A percentile compares a stretch with the other conserved stretches of the same genome.
Conservation (phyloP, 1,140 invertebrate genomes). For the Matsumurasca onukii region DNA sequence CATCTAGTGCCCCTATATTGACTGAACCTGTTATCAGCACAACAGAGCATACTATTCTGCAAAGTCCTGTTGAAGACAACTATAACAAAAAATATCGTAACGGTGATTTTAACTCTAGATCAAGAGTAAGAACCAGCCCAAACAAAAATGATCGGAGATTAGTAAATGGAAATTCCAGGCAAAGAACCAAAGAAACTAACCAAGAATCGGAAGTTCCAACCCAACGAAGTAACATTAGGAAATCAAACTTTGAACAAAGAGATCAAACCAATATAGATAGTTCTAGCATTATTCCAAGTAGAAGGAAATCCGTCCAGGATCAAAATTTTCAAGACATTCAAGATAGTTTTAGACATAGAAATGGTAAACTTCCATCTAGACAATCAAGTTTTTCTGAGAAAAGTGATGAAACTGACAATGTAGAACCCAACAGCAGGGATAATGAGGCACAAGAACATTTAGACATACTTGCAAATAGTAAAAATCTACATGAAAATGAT, state of each 20-base stretch:
- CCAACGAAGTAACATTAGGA: neutral
- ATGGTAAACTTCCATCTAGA: neutral
- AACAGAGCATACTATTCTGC: too few species aligned
- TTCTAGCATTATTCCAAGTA: neutral
- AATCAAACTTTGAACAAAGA: neutral
- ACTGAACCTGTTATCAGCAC: too few species aligned
- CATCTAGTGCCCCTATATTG: too few species aligned
- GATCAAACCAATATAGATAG: neutral
- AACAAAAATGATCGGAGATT: too few species aligned
- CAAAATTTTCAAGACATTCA: neutral
- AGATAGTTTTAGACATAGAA: neutral
- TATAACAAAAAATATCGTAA: too few species aligned
- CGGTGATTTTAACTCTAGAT: too few species aligned
- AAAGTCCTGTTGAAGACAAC: too few species aligned
- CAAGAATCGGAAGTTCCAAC: neutral
- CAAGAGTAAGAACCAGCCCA: too few species aligned
- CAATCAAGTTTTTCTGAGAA: neutral
- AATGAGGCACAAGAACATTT: too few species aligned
- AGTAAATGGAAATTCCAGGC: neutral
- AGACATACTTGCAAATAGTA: too few species aligned
- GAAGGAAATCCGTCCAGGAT: neutral
- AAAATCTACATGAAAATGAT: too few species aligned
- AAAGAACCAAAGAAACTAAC: slow-evolving; percentile 2
- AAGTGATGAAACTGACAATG: neutral
- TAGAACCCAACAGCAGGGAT: neutral